Evolutionary conservation across 2,888 invertebrate species (phyloP), one percentile per base, ranked within the genome.

Genomic region (Glyphotaelius pellucidus): DNA sequence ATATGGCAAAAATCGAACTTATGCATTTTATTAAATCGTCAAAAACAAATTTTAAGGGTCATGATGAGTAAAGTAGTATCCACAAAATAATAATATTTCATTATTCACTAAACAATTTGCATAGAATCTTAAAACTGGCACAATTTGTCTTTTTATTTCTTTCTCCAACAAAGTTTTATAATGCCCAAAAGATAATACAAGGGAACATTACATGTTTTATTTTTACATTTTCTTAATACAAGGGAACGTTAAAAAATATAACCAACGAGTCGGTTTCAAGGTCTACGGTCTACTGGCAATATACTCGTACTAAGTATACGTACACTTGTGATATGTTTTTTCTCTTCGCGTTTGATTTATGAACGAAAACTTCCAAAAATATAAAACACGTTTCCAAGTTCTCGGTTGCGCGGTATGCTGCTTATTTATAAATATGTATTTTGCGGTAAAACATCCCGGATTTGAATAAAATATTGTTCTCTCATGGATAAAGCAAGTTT

Each of bases 401-500:
- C 15, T 81, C 67, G 32, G 31, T 81, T 81, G 81, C 81, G 30
- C 30, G 81, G 32, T 30, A 81, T 81, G 81, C 19, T 30, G 30
- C 30, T 81, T 81, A 19, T 81, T 30, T 81, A 81, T 81, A 81
- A 30, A 81, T 81, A 32, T 31, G 19, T 32, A 81, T 32, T 67
- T 67, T 67, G n/a, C 14, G 7, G 81, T 81, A 32, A 81, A 81
- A 81, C 81, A 81, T 30, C 32, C 31, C 31, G 30, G 81, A 81
- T 81, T 81, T 81, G 81, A 81, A 81, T 81, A 81, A 81, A 81
- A 81, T 81, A 81, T 81, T 81, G 30, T 81, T 32, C 31, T 81
- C 81, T 67, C 67, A 67, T 67, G 67, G 67, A 67, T 67, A 67
- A 67, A 32, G 81, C 31, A 81, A 81, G 81, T 81, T 81, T 81